These are phyloP conservation scores for Drosophila affinis DNA, from an alignment of 2,888 invertebrate species.

Conservation along the genomic window DNA sequence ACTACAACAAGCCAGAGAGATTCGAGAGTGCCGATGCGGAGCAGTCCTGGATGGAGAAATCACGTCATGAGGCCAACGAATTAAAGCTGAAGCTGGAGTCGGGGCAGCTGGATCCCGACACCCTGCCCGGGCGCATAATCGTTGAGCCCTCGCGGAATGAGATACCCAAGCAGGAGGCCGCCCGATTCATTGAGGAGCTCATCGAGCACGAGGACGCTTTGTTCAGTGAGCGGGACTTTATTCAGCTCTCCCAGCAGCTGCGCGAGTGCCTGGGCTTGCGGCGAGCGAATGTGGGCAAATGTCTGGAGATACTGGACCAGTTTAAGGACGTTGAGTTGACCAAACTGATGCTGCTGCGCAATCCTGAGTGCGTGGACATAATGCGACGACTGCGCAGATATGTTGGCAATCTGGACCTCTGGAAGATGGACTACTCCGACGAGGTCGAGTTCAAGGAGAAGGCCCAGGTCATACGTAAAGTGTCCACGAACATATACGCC, in stretches of 20 bases:
- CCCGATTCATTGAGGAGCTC: conserved; percentile 80
- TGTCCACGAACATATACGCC: conserved; percentile 86
- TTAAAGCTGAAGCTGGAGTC: conserved; percentile 87
- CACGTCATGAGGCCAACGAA: conserved; percentile 86
- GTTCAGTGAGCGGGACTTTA: conserved; percentile 80
- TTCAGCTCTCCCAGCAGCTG: conserved; percentile 79
- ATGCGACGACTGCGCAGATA: conserved; percentile 90
- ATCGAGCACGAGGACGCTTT: conserved; percentile 81
- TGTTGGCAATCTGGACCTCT: conserved; percentile 90
- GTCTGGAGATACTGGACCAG: conserved; percentile 88
- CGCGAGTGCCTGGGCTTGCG: conserved; percentile 82
- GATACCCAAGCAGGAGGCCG: conserved; percentile 76
- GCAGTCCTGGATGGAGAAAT: conserved; percentile 87
- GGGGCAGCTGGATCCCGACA: conserved; percentile 86
- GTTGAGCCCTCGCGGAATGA: conserved; percentile 85
- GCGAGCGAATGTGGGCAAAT: conserved; percentile 88
- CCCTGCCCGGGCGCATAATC: conserved; percentile 86
- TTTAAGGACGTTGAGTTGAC: conserved; percentile 84
- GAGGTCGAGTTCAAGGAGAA: conserved; percentile 87
- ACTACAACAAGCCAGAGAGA: conserved; percentile 86
- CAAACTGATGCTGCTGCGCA: conserved; percentile 91
- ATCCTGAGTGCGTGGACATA: conserved; percentile 91
- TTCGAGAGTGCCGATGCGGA: conserved; percentile 87
- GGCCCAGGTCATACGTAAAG: conserved; percentile 88
- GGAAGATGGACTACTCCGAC: conserved; percentile 88